Percentiles rank a stretch among this genome's conserved stretches.
Conservation (phyloP, 1,140 invertebrate species). For the Drusus annulatus region DNA sequence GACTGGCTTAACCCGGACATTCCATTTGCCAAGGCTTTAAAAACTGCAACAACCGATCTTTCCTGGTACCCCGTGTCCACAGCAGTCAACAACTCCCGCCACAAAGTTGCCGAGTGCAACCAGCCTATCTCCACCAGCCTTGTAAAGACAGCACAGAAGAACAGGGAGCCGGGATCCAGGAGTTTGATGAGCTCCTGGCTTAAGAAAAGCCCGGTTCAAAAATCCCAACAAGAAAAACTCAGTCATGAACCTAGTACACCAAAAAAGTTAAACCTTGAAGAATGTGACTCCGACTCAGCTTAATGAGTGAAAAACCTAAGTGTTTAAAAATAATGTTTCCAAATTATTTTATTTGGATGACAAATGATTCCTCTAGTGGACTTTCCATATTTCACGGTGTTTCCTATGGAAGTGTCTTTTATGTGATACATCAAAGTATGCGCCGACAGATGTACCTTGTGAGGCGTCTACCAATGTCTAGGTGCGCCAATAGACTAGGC, state of each 20-base stretch:
- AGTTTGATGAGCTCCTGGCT: conserved; percentile 66
- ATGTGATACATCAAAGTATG: too few species aligned
- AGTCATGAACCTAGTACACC: conserved; percentile 6
- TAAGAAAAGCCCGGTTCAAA: conserved; percentile 18
- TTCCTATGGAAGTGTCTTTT: too few species aligned
- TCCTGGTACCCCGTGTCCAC: conserved; percentile 80
- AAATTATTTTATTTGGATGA: too few species aligned
- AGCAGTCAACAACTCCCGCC: conserved; percentile 80
- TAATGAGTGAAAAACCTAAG: too few species aligned
- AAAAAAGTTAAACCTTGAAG: neutral
- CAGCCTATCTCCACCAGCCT: conserved; percentile 65
- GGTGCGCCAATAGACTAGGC: too few species aligned
- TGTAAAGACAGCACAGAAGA: neutral
- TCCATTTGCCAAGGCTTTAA: conserved; percentile 71
- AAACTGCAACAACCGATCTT: conserved; percentile 71
- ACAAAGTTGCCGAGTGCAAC: conserved; percentile 80
- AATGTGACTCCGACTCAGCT: too few species aligned
- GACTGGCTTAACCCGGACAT: conserved; percentile 80
- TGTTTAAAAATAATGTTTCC: too few species aligned
- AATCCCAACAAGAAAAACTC: neutral
- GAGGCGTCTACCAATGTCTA: too few species aligned
- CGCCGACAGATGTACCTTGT: too few species aligned
- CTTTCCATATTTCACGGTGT: too few species aligned
- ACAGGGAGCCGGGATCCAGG: conserved; percentile 56
- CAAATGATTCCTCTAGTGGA: too few species aligned